Percentiles rank a stretch among this genome's conserved stretches.
These are phyloP conservation scores for Macrobrachium nipponense DNA, from an alignment of 1,140 invertebrate species.

Conservation along the genomic window DNA sequence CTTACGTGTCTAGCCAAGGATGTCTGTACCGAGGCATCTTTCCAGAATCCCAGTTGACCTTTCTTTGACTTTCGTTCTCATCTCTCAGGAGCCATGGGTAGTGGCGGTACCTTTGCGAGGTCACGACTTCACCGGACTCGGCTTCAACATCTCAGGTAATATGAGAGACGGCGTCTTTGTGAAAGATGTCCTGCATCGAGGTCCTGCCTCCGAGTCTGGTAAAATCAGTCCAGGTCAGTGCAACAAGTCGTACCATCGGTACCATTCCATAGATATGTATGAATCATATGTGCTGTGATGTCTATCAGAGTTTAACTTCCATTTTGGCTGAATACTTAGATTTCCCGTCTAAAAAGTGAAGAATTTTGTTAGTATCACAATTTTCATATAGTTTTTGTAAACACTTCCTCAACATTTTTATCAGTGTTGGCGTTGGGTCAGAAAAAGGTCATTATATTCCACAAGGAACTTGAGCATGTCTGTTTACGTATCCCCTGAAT, in stretches of 20 bases:
- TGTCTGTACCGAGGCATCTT: not conserved
- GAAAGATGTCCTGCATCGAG: slow-evolving; percentile 86
- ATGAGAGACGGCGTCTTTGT: slow-evolving; percentile 90
- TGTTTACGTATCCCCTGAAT: too few relatives aligned
- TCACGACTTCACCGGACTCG: slow-evolving; percentile 89
- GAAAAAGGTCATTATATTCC: too few relatives aligned
- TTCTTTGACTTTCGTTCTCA: not conserved
- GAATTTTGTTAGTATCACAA: too few relatives aligned
- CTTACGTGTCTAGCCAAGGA: not conserved
- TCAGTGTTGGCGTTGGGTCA: too few relatives aligned
- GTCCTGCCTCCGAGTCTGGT: slow-evolving; percentile 87
- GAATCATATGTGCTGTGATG: too few relatives aligned
- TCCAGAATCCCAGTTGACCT: not conserved
- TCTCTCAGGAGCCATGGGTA: slow-evolving; percentile 70
- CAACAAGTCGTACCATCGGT: not conserved
- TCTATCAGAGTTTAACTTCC: too few relatives aligned
- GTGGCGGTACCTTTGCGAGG: slow-evolving; percentile 82
- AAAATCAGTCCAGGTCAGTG: slow-evolving; percentile 81
- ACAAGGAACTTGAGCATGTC: too few relatives aligned
- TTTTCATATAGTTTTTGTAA: too few relatives aligned
- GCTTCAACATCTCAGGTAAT: slow-evolving; percentile 90
- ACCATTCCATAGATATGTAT: too few relatives aligned
- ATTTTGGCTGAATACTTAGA: too few relatives aligned
- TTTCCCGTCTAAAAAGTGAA: too few relatives aligned
- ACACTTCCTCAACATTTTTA: too few relatives aligned